Evolutionary conservation across 2,888 invertebrate species (phyloP).

Genomic region (Euphydryas editha): DNA sequence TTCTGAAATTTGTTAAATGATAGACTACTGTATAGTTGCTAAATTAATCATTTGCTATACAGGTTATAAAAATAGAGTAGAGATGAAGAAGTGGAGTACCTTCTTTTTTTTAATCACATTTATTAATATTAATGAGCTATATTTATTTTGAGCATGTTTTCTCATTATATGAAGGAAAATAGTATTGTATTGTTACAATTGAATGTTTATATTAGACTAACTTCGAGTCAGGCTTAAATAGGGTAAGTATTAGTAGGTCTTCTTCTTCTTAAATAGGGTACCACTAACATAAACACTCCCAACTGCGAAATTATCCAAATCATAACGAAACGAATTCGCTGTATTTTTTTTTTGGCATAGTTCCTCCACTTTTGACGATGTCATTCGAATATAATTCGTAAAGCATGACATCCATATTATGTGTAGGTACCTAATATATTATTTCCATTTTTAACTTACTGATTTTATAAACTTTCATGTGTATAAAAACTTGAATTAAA

Average conservation of each 20-base stretch:
- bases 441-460: neutral
- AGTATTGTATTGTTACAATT: constrained; percentile 11
- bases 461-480: too few species aligned
- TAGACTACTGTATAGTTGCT: neutral
- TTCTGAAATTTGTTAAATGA: neutral
- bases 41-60: too few species aligned
- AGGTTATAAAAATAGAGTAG: too few species aligned
- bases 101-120: too few species aligned
- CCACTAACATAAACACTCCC: constrained; percentile 20
- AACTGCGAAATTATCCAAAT: constrained; percentile 16
- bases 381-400: neutral
- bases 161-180: neutral
- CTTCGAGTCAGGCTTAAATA: constrained; percentile 25
- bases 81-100: too few species aligned
- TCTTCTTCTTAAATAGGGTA: constrained; percentile 25
- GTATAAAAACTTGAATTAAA: too few species aligned
- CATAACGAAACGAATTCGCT: constrained; percentile 17
- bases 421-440: too few species aligned
- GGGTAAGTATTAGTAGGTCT: too few species aligned
- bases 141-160: neutral
- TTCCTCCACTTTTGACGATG: neutral
- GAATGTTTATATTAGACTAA: constrained; percentile 19
- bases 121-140: too few species aligned
- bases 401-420: neutral
- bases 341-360: constrained; percentile 10